Evolutionary conservation across 2,797 vertebrate species (phyloP), one percentile per base, ranked within the genome.

Genomic region (Poecilia gillii): DNA sequence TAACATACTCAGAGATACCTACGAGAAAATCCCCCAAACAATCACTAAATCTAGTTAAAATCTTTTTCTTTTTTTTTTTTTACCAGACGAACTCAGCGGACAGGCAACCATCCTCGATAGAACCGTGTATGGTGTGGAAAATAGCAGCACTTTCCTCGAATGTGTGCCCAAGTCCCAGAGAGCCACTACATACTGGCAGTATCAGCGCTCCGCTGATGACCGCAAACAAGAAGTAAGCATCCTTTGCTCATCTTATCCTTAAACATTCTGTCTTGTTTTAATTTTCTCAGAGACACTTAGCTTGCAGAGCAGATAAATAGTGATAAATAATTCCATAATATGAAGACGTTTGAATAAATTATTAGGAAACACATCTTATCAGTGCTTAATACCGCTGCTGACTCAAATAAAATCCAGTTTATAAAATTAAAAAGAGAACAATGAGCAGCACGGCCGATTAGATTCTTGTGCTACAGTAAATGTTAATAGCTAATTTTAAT

Each of bases 111-210:
- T 98, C 75, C 94, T 96, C 85, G 97, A 98, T 86, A 98, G 97
- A 94, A 97, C 96, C 12, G 97, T 99, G 85, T 99, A 99, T 31
- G 98, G 98, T 4, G 98, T 99, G 87, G 98, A 99, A 91, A 99
- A 99, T 82, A 99, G 99, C 94, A 99, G 98, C 90, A 99, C 97
- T 0, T 99, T 99, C 86, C 95, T 99, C 74, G 99, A 99, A 91
- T 99, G 99, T 91, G 98, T 96, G 81, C 97, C 99, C 0, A 99
- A 99, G 89, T 99, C 99, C 74, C 98, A 99, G 91, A 95, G 97
- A 88, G 98, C 99, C 0, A 79, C 96, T 23, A 96, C 97, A n/a
- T 97, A 97, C 57, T 99, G 99, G 99, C 98, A 99, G 87, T 97
- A 98, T 90, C 97, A 99, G 91, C 96, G 80, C 80, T 95, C 95